Evolutionary conservation across 2,797 vertebrate species (phyloP).

Genomic region (Anomalospiza imberbis): DNA sequence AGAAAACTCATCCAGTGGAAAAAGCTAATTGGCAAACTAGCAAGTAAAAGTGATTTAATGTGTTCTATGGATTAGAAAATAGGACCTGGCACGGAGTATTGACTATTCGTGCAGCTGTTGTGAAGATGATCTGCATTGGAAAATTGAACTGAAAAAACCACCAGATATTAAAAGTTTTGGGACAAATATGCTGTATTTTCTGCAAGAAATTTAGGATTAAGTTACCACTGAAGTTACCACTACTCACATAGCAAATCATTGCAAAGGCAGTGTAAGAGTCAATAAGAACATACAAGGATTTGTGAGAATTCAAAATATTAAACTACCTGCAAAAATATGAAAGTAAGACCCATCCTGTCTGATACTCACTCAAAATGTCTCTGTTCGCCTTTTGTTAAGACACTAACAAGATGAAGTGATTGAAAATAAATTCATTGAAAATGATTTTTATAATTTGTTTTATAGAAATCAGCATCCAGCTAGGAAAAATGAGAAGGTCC

Average conservation of each 20-base stretch:
- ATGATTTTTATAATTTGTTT: background rate
- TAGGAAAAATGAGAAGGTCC: background rate
- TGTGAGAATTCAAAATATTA: background rate
- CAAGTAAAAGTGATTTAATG: conserved; percentile 69
- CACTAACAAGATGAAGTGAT: background rate
- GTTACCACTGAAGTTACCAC: background rate
- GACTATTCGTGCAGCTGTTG: conserved; percentile 63
- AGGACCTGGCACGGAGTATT: conserved; percentile 43
- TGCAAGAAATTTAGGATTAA: background rate
- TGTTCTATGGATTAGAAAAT: conserved; percentile 61
- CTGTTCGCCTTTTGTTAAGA: background rate
- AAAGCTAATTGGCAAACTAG: conserved; percentile 71
- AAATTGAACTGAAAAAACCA: conserved; percentile 15
- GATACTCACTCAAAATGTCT: background rate
- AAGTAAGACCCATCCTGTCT: background rate
- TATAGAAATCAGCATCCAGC: background rate
- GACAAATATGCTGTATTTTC: background rate
- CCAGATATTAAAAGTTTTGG: background rate
- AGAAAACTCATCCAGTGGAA: conserved; percentile 70
- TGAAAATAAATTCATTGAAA: background rate
- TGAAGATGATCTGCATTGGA: conserved; percentile 36
- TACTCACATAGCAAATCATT: background rate
- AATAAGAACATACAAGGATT: background rate
- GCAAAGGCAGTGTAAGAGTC: background rate
- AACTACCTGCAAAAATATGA: background rate